Percentiles rank a stretch among this genome's conserved stretches.
Conservation (phyloP, 2,888 invertebrate genomes). For the Dione vanillae region DNA sequence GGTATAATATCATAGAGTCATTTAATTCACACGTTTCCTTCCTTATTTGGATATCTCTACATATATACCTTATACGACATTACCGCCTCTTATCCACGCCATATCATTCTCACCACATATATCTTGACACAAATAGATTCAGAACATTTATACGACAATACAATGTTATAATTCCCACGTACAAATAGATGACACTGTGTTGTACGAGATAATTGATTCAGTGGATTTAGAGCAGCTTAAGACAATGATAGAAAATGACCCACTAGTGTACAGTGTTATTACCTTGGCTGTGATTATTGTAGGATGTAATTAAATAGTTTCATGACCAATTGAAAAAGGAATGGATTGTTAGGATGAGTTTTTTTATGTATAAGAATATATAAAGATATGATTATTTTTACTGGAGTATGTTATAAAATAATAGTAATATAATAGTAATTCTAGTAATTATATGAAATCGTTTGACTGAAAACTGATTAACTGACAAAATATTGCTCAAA, state of each 20-base stretch:
- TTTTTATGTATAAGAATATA: too few species aligned
- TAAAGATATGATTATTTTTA: too few species aligned
- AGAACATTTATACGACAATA: slow-evolving; percentile 17
- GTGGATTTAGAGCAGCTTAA: slow-evolving; percentile 5
- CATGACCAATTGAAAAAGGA: not conserved
- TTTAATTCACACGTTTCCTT: too few species aligned
- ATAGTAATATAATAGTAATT: too few species aligned
- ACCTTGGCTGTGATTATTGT: not conserved
- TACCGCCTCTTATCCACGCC: not conserved
- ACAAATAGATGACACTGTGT: slow-evolving; percentile 29
- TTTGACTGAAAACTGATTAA: too few species aligned
- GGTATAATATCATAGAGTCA: too few species aligned
- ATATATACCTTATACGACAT: not conserved
- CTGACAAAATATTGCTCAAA: too few species aligned
- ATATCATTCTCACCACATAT: slow-evolving; percentile 3
- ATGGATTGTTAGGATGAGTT: not conserved
- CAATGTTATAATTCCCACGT: slow-evolving; percentile 46
- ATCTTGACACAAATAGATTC: slow-evolving; percentile 27
- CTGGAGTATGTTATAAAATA: too few species aligned
- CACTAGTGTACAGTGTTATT: not conserved
- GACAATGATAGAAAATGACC: slow-evolving; percentile 22
- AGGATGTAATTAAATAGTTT: not conserved
- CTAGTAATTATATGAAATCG: too few species aligned
- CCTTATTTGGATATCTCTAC: too few species aligned
- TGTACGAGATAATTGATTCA: slow-evolving; percentile 31